Evolutionary conservation across 2,797 vertebrate genomes (phyloP).

Genomic region (Megalops cyprinoides): DNA sequence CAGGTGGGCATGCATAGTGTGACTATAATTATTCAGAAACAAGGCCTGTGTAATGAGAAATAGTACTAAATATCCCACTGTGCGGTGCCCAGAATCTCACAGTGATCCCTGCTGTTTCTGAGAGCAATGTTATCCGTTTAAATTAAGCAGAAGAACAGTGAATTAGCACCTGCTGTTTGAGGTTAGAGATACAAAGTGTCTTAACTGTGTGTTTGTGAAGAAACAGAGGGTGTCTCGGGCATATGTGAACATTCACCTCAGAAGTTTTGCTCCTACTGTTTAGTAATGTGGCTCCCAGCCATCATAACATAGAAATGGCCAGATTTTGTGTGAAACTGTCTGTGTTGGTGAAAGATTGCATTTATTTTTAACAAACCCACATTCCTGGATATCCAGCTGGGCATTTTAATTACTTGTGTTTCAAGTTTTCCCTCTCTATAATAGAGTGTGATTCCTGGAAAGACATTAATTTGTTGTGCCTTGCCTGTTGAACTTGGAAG

Average conservation of each 20-base stretch:
- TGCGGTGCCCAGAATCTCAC: neutral
- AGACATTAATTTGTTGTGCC: slow-evolving; percentile 24
- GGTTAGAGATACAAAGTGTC: slow-evolving; percentile 28
- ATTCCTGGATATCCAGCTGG: slow-evolving; percentile 37
- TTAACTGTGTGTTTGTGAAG: slow-evolving; percentile 14
- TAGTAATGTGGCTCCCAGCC: neutral
- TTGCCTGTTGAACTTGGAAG: slow-evolving; percentile 31
- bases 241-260: slow-evolving; percentile 25
- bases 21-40: slow-evolving; percentile 28
- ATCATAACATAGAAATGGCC: slow-evolving; percentile 28
- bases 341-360: slow-evolving; percentile 32
- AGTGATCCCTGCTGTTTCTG: slow-evolving; percentile 27
- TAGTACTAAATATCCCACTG: neutral
- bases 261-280: slow-evolving; percentile 17
- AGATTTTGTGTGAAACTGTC: slow-evolving; percentile 29
- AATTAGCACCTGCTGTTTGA: slow-evolving; percentile 43
- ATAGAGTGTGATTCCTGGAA: slow-evolving; percentile 41
- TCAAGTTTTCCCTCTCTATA: slow-evolving; percentile 38
- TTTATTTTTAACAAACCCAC: slow-evolving; percentile 38
- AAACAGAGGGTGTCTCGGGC: slow-evolving; percentile 23
- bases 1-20: slow-evolving; percentile 1
- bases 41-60: neutral
- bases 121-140: slow-evolving; percentile 15
- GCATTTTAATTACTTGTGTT: slow-evolving; percentile 42
- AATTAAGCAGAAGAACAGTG: slow-evolving; percentile 32